Percentiles rank a stretch among this genome's conserved stretches.
Conservation (phyloP, 2,888 invertebrate species). For the Lasius fuliginosus region DNA sequence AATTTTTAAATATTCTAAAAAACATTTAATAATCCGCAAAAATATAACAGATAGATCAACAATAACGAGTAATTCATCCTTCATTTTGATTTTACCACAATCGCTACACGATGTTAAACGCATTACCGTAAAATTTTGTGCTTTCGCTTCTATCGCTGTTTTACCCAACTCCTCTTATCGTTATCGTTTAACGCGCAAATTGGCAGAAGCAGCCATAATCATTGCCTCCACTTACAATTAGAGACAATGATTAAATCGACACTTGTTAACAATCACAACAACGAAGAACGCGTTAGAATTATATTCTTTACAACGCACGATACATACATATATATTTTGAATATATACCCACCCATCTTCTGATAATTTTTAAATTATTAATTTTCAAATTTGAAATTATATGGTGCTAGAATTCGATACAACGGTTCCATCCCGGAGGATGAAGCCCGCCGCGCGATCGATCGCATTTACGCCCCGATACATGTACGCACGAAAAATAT, state of each 20-base stretch:
- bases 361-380: not conserved
- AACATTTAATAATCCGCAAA: not conserved
- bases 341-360: not conserved
- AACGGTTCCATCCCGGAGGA: not conserved
- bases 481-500: slow-evolving; percentile 40
- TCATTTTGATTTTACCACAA: slow-evolving; percentile 1
- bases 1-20: slow-evolving; percentile 4
- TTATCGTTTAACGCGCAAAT: slow-evolving; percentile 51
- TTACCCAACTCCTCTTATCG: slow-evolving; percentile 31
- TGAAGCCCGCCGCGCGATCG: slow-evolving; percentile 25
- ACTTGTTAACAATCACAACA: not conserved
- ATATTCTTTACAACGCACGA: not conserved
- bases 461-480: slow-evolving; percentile 27
- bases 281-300: not conserved
- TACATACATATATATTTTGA: not conserved
- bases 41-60: not conserved
- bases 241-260: slow-evolving; percentile 42
- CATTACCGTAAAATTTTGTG: slow-evolving; percentile 22
- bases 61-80: not conserved
- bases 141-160: slow-evolving; percentile 9
- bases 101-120: slow-evolving; percentile 19
- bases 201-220: slow-evolving; percentile 38
- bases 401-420: not conserved
- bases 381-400: not conserved
- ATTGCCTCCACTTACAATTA: slow-evolving; percentile 4